Base-by-base conservation (phyloP, 2,888 invertebrate species). In the Xestia xanthographa region DNA sequence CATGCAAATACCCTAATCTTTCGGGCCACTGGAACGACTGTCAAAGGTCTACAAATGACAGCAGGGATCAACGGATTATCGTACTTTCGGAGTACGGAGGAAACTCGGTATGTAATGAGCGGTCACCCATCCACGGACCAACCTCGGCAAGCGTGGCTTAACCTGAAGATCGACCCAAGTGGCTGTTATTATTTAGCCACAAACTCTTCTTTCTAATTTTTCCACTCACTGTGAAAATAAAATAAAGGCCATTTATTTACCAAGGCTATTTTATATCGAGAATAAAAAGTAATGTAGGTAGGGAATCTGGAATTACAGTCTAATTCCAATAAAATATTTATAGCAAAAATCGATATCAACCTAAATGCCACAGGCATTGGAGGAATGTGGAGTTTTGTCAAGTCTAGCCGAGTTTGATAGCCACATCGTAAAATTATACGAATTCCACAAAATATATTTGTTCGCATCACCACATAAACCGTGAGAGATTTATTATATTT, bases 391-490 rank as follows among this genome's bases (percentile, higher is more conserved):
- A 50, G 58, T 43, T 58, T 26, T 20, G 22, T 65, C 22, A 41
- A 65, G 22, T 34, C 12, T 76, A 43, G 17, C 5, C 17, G 26
- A 0, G 1, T 9, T 72, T 58, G 56, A 26, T 65, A 73, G 48
- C 63, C 34, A 62, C 9, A 9, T 75, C 41, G 48, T 75, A 82
- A 79, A 81, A 75, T 75, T 53, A 0, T 26, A 53, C 17, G n/a
- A 53, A 66, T 66, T 60, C n/a, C 38, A n/a, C 29, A 41, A 53
- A 45, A 53, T 43, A 53, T 43, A 26, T n/a, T 58, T 72, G 5
- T 22, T 69, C 11, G 17, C 4, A 2, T 29, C 34, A 26, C 4
- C 56, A 22, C 5, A 12, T 20, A 11, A 43, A 6, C 22, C 43
- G 29, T 12, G 6, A 26, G 5, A 17, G 14, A 69, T 20, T 56